Base-by-base conservation (phyloP, 2,797 vertebrate genomes). In the Coilia nasus region DNA sequence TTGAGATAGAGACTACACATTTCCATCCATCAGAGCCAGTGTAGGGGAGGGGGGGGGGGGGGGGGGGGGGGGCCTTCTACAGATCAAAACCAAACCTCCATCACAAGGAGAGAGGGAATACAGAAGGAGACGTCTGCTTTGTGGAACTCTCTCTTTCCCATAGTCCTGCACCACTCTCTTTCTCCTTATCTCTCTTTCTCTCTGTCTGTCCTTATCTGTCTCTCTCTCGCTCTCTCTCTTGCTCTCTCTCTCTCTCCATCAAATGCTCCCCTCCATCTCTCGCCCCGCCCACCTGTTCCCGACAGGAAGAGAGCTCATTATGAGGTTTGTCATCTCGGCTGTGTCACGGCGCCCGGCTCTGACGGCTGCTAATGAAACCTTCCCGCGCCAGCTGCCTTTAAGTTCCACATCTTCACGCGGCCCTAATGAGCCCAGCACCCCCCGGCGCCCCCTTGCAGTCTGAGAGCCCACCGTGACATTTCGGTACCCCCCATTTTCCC, bases 401-500 rank as follows among this genome's bases (percentile, higher is more conserved):
- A 85, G 4, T 88, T 41, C 31, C 87, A 86, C 87, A 35, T 93
- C 92, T 92, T 62, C 41, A 80, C 28, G 91, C 78, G 84, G 54
- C 85, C 71, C 86, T 93, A 92, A 88, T 90, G 89, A 90, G 86
- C 93, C 87, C 46, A 47, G 4, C 46, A 47, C 46, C 46, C 3
- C 46, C 46, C 46, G 10, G 4, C 46, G 10, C 46, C 86, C 60
- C 91, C 81, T 88, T 78, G 64, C 93, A 93, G 90, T 91, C 88
- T 90, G 81, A 93, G 85, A 93, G 85, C 86, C 90, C 89, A 64
- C 84, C 84, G 75, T 94, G 92, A 91, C 89, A 93, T 95, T 94
- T 95, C 90, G 80, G 86, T 93, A 91, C 92, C 88, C 81, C 64
- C 83, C 57, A 25, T 23, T 84, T 87, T 7, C 80, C 31, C 44